A percentile compares a stretch with the other conserved stretches of the same genome.
Evolutionary conservation across 2,888 invertebrate genomes (phyloP).

Genomic region (Andrena flavipes): DNA sequence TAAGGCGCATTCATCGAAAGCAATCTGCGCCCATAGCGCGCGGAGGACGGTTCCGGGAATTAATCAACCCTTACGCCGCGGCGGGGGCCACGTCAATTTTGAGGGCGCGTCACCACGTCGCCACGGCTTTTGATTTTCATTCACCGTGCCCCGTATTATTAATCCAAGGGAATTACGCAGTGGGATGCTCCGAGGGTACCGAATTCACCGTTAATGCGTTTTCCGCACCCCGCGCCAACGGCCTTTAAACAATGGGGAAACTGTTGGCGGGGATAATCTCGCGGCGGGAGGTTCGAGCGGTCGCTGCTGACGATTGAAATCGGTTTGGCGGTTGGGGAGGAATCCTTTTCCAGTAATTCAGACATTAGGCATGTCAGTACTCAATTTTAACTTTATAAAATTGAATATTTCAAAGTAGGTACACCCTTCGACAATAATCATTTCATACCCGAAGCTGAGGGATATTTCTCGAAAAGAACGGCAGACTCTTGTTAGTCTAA

Average conservation of each 20-base stretch:
- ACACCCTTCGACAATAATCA: too few relatives aligned
- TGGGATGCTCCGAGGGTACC: neutral
- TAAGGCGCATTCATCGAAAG: slow-evolving; percentile 71
- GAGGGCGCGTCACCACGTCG: slow-evolving; percentile 3
- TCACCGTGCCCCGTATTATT: slow-evolving; percentile 45
- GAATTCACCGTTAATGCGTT: slow-evolving; percentile 36
- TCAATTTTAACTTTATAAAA: neutral
- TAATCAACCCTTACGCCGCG: slow-evolving; percentile 62
- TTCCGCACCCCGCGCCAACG: neutral
- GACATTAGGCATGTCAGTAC: neutral
- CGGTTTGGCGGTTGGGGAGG: neutral
- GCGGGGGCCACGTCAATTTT: slow-evolving; percentile 34
- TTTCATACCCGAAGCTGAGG: too few relatives aligned
- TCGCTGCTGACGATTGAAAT: neutral
- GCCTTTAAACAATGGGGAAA: slow-evolving; percentile 17
- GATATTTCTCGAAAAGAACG: too few relatives aligned
- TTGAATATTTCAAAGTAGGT: too few relatives aligned
- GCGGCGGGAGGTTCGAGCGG: neutral
- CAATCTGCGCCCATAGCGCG: slow-evolving; percentile 47
- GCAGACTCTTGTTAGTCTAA: too few relatives aligned
- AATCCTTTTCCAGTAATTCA: neutral
- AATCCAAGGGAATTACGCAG: slow-evolving; percentile 31
- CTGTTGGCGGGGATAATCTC: neutral
- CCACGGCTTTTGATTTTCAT: slow-evolving; percentile 55
- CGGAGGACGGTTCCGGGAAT: slow-evolving; percentile 48